These are phyloP conservation scores for Drepanosiphum platanoidis DNA, from an alignment of 2,888 invertebrate species.

Conservation along the genomic window DNA sequence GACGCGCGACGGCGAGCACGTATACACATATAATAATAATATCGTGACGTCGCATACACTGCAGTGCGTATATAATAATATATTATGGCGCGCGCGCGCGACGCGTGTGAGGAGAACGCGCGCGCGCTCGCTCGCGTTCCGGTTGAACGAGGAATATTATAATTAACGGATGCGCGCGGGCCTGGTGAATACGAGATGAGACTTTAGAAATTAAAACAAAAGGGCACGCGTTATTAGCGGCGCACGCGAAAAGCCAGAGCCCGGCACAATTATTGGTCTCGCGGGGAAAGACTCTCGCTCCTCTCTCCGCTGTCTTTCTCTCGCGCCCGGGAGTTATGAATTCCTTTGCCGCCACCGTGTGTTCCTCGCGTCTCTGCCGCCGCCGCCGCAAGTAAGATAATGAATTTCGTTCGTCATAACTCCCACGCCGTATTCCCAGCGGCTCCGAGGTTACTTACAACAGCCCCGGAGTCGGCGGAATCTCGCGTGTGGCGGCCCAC, in stretches of 20 bases:
- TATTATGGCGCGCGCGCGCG: no score
- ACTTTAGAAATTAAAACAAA: slow-evolving; percentile 58
- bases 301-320: background rate
- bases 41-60: no score
- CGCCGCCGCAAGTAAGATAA: slow-evolving; percentile 48
- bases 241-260: background rate
- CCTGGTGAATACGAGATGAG: slow-evolving; percentile 56
- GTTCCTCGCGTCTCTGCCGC: background rate
- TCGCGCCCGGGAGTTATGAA: slow-evolving; percentile 44
- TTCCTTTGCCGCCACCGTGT: slow-evolving; percentile 29
- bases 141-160: slow-evolving; percentile 43
- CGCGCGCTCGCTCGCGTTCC: background rate
- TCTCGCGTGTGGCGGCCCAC: slow-evolving; percentile 28
- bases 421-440: slow-evolving; percentile 43
- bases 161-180: slow-evolving; percentile 44
- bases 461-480: slow-evolving; percentile 9
- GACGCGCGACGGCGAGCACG: no score
- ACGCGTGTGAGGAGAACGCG: background rate
- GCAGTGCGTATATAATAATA: no score
- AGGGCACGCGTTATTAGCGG: slow-evolving; percentile 41
- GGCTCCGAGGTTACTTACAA: slow-evolving; percentile 48
- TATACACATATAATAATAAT: background rate
- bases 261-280: slow-evolving; percentile 56
- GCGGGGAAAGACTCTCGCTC: slow-evolving; percentile 31
- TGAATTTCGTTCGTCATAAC: slow-evolving; percentile 61